Evolutionary conservation across 2,113 vertebrate species (phyloP).

Genomic region (Aythya baeri): DNA sequence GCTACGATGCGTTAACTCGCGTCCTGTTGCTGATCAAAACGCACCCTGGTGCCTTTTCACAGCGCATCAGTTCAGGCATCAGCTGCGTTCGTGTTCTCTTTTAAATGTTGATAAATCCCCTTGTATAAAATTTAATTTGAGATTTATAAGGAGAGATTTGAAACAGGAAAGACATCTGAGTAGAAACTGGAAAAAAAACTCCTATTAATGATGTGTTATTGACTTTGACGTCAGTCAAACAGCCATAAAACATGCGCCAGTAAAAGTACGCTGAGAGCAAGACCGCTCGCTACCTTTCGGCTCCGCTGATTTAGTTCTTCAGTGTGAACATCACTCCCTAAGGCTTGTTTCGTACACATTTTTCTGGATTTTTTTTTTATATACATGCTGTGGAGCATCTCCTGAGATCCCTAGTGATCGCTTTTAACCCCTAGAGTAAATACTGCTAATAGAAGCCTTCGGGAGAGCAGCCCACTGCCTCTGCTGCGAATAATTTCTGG

Average conservation of each 20-base stretch:
- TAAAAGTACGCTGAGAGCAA: not conserved
- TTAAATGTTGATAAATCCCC: not conserved
- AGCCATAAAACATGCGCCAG: not conserved
- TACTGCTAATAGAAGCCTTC: not conserved
- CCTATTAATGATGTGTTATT: slow-evolving; percentile 31
- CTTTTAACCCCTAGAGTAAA: not conserved
- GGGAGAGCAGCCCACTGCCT: not conserved
- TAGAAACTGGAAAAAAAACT: not conserved
- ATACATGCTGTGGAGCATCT: not conserved
- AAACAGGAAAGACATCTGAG: slow-evolving; percentile 19
- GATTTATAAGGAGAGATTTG: slow-evolving; percentile 39
- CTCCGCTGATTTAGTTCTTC: not conserved
- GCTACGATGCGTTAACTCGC: not conserved
- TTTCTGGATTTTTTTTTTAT: not conserved
- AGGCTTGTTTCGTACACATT: not conserved
- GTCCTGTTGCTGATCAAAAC: not conserved
- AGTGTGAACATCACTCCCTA: not conserved
- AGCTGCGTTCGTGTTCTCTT: not conserved
- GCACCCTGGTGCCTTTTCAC: not conserved
- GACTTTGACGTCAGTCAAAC: slow-evolving; percentile 14
- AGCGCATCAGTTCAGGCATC: not conserved
- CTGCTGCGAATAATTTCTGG: not conserved
- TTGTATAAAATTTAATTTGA: slow-evolving; percentile 46
- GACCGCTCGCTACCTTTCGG: not conserved
- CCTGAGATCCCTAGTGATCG: not conserved